Conservation (phyloP, 2,888 invertebrate genomes). For the Spodoptera picta region DNA sequence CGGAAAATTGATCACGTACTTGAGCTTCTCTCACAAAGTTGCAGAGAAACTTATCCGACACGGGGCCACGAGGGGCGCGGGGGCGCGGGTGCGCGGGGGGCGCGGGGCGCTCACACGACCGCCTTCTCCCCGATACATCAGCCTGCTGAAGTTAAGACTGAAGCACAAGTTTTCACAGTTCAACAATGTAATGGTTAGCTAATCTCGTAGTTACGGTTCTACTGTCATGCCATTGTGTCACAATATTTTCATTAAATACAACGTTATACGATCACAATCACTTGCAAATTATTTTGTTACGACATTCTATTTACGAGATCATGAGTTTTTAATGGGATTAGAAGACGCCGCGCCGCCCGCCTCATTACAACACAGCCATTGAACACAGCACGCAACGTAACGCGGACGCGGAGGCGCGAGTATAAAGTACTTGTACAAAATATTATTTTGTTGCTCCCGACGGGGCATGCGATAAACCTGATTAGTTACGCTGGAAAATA, state of each 20-base stretch:
- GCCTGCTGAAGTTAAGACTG: conserved; percentile 2
- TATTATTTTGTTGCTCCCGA: conserved; percentile 33
- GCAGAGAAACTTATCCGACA: conserved; percentile 13
- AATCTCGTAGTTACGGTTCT: no score
- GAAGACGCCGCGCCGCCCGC: no score
- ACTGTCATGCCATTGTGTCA: no score
- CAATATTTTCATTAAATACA: no score
- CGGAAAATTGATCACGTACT: conserved; percentile 21
- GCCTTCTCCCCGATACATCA: no score
- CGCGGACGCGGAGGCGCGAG: conserved; percentile 14
- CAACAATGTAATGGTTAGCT: not conserved
- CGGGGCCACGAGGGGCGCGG: not conserved
- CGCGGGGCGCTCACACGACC: no score
- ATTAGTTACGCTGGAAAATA: conserved; percentile 34
- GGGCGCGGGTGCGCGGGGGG: no score
- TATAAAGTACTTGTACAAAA: conserved; percentile 43
- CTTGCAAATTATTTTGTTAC: no score
- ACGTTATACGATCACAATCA: no score
- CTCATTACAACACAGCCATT: no score
- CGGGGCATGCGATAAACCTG: conserved; percentile 35
- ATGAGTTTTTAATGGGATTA: no score
- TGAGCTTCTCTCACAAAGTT: conserved; percentile 24
- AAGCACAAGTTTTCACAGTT: conserved; percentile 17
- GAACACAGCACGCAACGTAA: conserved; percentile 15
- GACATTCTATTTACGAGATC: no score